Evolutionary conservation across 2,797 vertebrate species (phyloP).

Genomic region (Menidia menidia): DNA sequence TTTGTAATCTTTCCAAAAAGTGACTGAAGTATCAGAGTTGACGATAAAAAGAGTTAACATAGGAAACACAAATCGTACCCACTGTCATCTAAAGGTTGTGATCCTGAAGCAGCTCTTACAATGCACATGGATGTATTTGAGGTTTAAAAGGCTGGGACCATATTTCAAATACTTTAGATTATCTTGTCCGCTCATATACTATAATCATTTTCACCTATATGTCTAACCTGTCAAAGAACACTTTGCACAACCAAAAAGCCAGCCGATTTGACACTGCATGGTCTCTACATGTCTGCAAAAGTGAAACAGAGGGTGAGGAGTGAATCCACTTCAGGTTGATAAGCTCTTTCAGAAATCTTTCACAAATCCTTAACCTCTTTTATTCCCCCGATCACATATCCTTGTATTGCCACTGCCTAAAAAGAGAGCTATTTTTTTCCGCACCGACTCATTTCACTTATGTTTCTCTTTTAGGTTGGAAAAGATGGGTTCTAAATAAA

Average conservation of each 20-base stretch:
- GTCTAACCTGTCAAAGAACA: constrained; percentile 15
- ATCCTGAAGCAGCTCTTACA: neutral
- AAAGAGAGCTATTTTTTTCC: constrained; percentile 92
- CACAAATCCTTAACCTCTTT: constrained; percentile 47
- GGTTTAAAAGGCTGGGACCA: constrained; percentile 14
- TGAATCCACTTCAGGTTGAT: constrained; percentile 50
- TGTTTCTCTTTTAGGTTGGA: constrained; percentile 34
- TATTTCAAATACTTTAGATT: constrained; percentile 6
- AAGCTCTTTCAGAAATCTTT: constrained; percentile 47
- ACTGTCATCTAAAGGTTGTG: neutral
- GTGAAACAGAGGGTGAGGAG: constrained; percentile 43
- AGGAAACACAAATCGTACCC: neutral
- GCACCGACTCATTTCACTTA: constrained; percentile 82
- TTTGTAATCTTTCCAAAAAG: neutral
- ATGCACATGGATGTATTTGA: neutral
- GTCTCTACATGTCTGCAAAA: constrained; percentile 18
- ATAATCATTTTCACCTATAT: neutral
- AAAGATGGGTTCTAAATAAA: constrained; percentile 27
- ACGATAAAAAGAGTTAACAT: neutral
- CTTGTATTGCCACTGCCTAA: constrained; percentile 88
- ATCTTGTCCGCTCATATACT: neutral
- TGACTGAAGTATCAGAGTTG: constrained; percentile 4
- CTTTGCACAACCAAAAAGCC: constrained; percentile 21
- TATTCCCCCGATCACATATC: constrained; percentile 71
- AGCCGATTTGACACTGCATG: constrained; percentile 31